Evolutionary conservation across 2,113 vertebrate species (phyloP).

Genomic region (Pachycephala philippinensis): DNA sequence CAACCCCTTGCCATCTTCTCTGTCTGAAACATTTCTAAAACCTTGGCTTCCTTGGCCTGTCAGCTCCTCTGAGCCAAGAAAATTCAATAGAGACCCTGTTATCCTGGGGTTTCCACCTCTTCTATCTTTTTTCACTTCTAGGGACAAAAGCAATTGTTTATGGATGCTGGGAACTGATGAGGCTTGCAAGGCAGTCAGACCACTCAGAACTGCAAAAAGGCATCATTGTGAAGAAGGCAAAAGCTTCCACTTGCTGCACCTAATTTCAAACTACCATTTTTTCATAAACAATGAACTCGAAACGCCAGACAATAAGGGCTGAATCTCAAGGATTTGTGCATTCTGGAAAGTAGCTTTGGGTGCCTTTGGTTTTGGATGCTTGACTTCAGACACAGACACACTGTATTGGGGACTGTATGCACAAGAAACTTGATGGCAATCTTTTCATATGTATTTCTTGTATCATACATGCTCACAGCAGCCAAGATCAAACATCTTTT

Average conservation of each 20-base stretch:
- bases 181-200: constrained; percentile 21
- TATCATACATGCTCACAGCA: neutral
- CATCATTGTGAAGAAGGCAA: constrained; percentile 20
- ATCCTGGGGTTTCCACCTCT: constrained; percentile 29
- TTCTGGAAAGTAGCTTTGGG: neutral
- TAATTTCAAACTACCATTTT: neutral
- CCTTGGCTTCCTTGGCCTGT: constrained; percentile 29
- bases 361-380: neutral
- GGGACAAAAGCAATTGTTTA: constrained; percentile 45
- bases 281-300: neutral
- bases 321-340: neutral
- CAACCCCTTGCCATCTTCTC: constrained; percentile 9
- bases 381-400: neutral
- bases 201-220: constrained; percentile 33
- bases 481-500: neutral
- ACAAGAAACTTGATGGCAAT: neutral
- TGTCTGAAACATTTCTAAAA: constrained; percentile 45
- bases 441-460: neutral
- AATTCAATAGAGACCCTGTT: constrained; percentile 54
- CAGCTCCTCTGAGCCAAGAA: constrained; percentile 30
- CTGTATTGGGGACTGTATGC: neutral
- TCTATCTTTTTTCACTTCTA: constrained; percentile 43
- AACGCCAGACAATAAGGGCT: neutral
- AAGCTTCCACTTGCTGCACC: neutral
- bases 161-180: constrained; percentile 12